These are phyloP conservation scores for Palythoa grandis DNA, from an alignment of 92 coral and sea anemone genomes.

Conservation along the genomic window DNA sequence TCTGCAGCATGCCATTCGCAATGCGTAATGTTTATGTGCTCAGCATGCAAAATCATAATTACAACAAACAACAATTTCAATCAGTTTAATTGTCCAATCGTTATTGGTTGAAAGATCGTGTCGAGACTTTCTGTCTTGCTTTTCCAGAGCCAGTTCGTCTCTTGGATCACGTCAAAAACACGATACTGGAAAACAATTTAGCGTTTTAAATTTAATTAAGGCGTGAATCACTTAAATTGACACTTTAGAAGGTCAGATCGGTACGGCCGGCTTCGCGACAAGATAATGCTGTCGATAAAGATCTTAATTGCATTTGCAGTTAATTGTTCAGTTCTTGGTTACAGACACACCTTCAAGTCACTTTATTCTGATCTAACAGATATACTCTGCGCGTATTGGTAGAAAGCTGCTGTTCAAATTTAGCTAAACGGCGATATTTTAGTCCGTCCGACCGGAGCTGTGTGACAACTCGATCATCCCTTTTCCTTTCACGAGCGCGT, in stretches of 20 bases:
- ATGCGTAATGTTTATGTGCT: slow-evolving; percentile 44
- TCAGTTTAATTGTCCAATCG: slow-evolving; percentile 14
- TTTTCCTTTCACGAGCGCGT: slow-evolving; percentile 70
- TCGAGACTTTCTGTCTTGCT: slow-evolving; percentile 29
- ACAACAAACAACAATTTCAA: slow-evolving; percentile 11
- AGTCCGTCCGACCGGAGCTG: slow-evolving; percentile 36
- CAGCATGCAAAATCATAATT: slow-evolving; percentile 25
- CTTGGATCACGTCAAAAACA: slow-evolving; percentile 56
- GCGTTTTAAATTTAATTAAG: slow-evolving; percentile 92
- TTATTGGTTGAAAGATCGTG: slow-evolving; percentile 4
- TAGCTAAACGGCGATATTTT: slow-evolving; percentile 40
- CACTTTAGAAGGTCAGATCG: slow-evolving; percentile 91
- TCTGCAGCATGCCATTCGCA: slow-evolving; percentile 57
- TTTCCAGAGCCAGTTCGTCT: slow-evolving; percentile 68
- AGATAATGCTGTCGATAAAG: slow-evolving; percentile 83
- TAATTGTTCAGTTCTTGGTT: slow-evolving; percentile 82
- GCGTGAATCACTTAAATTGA: slow-evolving; percentile 95
- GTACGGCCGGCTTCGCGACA: slow-evolving; percentile 78
- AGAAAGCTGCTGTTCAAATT: slow-evolving; percentile 32
- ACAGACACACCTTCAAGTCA: slow-evolving; percentile 74
- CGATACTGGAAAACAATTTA: slow-evolving; percentile 70
- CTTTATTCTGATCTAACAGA: slow-evolving; percentile 36
- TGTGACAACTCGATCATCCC: slow-evolving; percentile 45
- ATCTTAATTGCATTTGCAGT: slow-evolving; percentile 98
- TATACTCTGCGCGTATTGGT: slow-evolving; percentile 23